Evolutionary conservation across 2,888 invertebrate species (phyloP), one percentile per base, ranked within the genome.

Genomic region (Ophion slaviceki): DNA sequence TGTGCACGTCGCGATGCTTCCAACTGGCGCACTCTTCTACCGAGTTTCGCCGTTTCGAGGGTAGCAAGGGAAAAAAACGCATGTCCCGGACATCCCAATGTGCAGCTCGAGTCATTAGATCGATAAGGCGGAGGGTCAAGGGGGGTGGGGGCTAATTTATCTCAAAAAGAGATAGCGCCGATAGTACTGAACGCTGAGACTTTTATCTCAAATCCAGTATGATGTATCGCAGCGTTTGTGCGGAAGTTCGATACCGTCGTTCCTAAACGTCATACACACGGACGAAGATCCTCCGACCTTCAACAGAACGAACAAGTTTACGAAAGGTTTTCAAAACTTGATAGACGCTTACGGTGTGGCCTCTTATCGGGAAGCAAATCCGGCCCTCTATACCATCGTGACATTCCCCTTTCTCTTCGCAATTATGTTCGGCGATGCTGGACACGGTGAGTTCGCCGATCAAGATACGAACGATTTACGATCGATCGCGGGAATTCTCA

Each of bases 341-440:
- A 98, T 99, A 89, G 98, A 99, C 94, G 96, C 99, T 0, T 99
- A 99, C 92, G 99, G 99, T 83, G 96, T 99, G 40, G 98, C 98
- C 78, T 96, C 97, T 53, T 99, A 99, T 94, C 95, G 98, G 86
- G 99, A 99, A 95, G 97, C 97, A 86, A 99, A 95, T 94, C 92
- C 96, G 96, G 98, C 97, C 14, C 95, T 97, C 2, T 98, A 97
- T 94, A 97, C 98, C 40, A 95, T 97, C 91, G 97, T 99, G 87
- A 98, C 98, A 0, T 99, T 99, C 95, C 99, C 99, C 10, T 99
- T 99, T 95, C 94, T 99, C 64, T 99, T 99, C 94, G 98, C 97
- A 70, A 96, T 99, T 90, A 99, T 99, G 99, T 99, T 99, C 94
- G 99, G 99, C 28, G 99, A 99, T 93, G 95, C 97, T 91, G 99